These are phyloP conservation scores for Antigone vipio DNA, from an alignment of 2,113 vertebrate genomes.

Conservation along the genomic window DNA sequence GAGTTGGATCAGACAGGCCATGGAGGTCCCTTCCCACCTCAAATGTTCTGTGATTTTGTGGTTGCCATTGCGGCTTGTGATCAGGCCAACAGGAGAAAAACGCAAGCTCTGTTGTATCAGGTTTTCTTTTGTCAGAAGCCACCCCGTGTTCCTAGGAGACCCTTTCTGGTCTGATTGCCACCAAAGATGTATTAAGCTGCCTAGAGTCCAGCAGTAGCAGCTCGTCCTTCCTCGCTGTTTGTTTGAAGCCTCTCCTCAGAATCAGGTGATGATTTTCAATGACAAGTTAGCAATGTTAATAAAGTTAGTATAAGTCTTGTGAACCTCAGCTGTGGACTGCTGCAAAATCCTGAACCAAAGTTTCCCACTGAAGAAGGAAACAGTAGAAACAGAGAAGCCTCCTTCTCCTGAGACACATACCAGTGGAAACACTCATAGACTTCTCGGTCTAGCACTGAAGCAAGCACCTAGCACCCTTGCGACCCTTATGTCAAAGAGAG, in stretches of 20 bases:
- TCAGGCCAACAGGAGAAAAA: background rate
- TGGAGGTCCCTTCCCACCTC: background rate
- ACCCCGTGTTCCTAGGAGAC: background rate
- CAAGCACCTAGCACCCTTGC: background rate
- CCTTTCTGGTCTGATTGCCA: background rate
- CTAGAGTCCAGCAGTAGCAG: background rate
- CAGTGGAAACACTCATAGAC: too few relatives aligned
- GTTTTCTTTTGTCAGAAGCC: background rate
- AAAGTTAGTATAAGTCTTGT: background rate
- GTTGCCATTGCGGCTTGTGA: background rate
- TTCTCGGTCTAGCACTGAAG: background rate
- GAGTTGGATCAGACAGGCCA: background rate
- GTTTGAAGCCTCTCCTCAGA: background rate
- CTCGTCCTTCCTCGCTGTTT: background rate
- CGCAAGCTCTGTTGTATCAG: accelerated
- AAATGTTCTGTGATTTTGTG: background rate
- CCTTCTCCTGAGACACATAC: background rate
- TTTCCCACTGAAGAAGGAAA: background rate
- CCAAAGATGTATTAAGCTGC: background rate
- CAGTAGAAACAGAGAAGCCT: background rate
- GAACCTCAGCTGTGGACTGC: background rate
- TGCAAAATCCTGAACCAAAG: background rate
- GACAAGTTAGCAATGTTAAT: background rate
- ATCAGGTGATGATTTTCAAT: background rate
- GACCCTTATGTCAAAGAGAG: background rate